These are phyloP conservation scores for Pocota personata DNA, from an alignment of 2,888 invertebrate genomes.

Conservation along the genomic window DNA sequence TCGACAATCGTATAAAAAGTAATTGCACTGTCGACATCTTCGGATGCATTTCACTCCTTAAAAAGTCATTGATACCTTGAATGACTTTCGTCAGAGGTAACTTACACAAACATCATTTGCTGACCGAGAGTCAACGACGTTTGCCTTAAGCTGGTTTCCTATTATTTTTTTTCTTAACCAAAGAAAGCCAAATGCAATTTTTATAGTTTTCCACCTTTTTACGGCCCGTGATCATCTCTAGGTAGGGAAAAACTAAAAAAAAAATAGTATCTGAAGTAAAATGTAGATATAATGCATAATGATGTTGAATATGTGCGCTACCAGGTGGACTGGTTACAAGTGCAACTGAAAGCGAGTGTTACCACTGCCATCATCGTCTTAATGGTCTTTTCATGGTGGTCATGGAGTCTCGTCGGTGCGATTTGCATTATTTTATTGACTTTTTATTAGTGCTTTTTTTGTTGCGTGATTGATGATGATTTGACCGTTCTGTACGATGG, in stretches of 20 bases:
- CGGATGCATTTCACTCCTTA: constrained; percentile 65
- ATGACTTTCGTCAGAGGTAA: constrained; percentile 45
- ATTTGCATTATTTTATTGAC: not conserved
- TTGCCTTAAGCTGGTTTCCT: not conserved
- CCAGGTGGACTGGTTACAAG: constrained; percentile 7
- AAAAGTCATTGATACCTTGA: constrained; percentile 62
- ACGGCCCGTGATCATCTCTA: constrained; percentile 7
- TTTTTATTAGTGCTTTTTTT: not conserved
- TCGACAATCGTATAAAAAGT: not conserved
- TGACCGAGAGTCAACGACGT: not conserved
- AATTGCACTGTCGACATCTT: constrained; percentile 50
- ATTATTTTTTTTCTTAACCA: not conserved
- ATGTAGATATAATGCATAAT: constrained; percentile 12
- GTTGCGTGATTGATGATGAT: not conserved
- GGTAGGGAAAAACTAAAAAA: not conserved
- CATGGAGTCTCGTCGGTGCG: not conserved
- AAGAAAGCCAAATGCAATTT: constrained; percentile 18
- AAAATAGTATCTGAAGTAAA: not conserved
- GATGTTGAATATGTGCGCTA: not conserved
- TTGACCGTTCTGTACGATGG: not conserved
- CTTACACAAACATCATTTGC: constrained; percentile 3
- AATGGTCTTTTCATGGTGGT: constrained; percentile 3
- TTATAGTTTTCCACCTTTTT: not conserved
- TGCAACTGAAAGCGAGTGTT: constrained; percentile 26
- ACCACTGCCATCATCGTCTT: not conserved